Conservation (phyloP, 1,140 invertebrate genomes). For the Nephotettix cincticeps region DNA sequence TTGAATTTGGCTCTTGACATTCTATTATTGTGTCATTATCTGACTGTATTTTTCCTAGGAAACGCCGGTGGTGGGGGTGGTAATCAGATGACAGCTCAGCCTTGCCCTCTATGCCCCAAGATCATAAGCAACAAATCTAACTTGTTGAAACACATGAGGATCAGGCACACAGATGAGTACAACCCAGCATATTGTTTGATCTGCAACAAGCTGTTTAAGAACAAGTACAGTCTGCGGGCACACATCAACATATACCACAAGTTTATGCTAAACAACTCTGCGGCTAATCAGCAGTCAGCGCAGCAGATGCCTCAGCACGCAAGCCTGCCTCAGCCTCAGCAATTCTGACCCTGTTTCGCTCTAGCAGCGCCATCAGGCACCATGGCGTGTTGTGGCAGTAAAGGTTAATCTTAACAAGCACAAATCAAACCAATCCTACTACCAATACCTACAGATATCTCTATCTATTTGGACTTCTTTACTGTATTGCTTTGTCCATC, state of each 20-base stretch:
- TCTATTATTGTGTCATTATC: too few species aligned
- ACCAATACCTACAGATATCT: too few species aligned
- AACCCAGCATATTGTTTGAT: slow-evolving; percentile 55
- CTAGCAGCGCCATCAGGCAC: too few species aligned
- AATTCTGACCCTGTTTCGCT: neutral
- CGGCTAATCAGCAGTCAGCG: neutral
- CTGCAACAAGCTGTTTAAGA: slow-evolving; percentile 68
- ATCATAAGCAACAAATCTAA: slow-evolving; percentile 50
- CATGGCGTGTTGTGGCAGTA: too few species aligned
- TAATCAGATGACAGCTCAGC: slow-evolving; percentile 40
- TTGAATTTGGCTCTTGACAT: too few species aligned
- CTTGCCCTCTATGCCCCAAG: slow-evolving; percentile 49
- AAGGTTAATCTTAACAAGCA: too few species aligned
- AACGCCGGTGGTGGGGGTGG: too few species aligned
- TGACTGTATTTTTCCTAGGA: too few species aligned
- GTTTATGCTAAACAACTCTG: slow-evolving; percentile 25
- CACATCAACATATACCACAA: slow-evolving; percentile 49
- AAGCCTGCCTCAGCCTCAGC: neutral
- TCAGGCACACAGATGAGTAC: slow-evolving; percentile 45
- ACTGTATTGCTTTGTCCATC: too few species aligned
- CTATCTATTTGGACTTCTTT: too few species aligned
- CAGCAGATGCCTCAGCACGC: neutral
- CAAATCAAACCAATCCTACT: too few species aligned
- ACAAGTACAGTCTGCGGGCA: slow-evolving; percentile 65
- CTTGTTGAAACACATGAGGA: slow-evolving; percentile 49